A percentile compares a stretch with the other conserved stretches of the same genome.
Conservation (phyloP, 2,888 invertebrate genomes). For the Drosophila neutralis region DNA sequence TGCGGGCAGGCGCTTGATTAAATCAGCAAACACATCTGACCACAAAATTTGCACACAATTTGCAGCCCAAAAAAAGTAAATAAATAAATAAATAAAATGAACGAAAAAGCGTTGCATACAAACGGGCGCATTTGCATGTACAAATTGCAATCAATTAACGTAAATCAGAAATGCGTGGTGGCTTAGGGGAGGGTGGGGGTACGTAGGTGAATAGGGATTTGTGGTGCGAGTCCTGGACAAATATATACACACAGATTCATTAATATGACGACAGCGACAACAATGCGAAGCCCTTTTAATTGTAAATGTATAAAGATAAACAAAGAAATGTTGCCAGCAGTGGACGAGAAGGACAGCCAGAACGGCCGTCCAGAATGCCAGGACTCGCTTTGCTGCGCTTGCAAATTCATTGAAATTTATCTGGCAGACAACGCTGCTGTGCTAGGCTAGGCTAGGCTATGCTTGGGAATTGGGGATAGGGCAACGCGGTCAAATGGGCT, state of each 20-base stretch:
- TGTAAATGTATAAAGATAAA: slow-evolving; percentile 76
- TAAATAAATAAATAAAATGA: background rate
- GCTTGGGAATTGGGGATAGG: background rate
- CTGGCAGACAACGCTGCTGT: slow-evolving; percentile 47
- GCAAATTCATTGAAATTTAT: slow-evolving; percentile 79
- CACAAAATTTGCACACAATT: slow-evolving; percentile 65
- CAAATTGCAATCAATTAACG: slow-evolving; percentile 85
- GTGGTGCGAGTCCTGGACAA: slow-evolving; percentile 38
- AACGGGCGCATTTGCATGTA: slow-evolving; percentile 73
- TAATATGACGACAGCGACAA: slow-evolving; percentile 73
- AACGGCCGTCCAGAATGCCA: slow-evolving; percentile 19
- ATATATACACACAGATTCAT: slow-evolving; percentile 60
- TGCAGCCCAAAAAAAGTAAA: background rate
- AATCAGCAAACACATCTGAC: slow-evolving; percentile 53
- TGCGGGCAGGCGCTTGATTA: slow-evolving; percentile 10
- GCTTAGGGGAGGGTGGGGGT: too few species aligned
- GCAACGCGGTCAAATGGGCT: background rate
- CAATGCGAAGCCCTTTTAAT: slow-evolving; percentile 77
- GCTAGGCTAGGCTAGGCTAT: background rate
- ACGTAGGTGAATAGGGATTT: slow-evolving; percentile 1
- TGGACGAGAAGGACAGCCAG: slow-evolving; percentile 12
- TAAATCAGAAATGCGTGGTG: slow-evolving; percentile 34
- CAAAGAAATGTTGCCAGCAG: slow-evolving; percentile 71
- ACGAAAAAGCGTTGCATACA: slow-evolving; percentile 20
- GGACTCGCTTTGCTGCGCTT: slow-evolving; percentile 46